These are phyloP conservation scores for Ligdia adustata DNA, from an alignment of 2,888 invertebrate genomes.

Conservation along the genomic window DNA sequence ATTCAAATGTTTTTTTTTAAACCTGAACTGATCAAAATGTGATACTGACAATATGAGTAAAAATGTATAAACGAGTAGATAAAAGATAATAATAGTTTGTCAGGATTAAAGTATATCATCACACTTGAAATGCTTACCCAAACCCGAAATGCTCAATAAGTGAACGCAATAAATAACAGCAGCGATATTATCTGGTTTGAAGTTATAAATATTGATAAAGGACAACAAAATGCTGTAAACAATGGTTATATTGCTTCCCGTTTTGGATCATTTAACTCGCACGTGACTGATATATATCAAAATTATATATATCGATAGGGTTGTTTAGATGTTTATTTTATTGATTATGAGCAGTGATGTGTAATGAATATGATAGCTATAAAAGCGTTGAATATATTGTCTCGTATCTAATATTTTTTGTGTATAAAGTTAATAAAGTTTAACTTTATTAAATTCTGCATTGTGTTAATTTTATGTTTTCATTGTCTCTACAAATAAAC, in stretches of 20 bases:
- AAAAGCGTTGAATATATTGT: background rate
- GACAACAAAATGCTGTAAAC: conserved; percentile 69
- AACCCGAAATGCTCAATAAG: conserved; percentile 21
- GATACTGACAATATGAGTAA: too few relatives aligned
- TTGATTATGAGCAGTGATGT: conserved; percentile 34
- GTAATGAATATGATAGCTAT: conserved; percentile 6
- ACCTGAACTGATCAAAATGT: too few relatives aligned
- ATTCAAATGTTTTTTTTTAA: too few relatives aligned
- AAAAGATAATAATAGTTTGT: too few relatives aligned
- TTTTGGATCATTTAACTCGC: conserved; percentile 74
- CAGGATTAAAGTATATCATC: too few relatives aligned
- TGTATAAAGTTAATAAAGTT: too few relatives aligned
- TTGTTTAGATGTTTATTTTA: conserved; percentile 65
- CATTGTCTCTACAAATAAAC: too few relatives aligned
- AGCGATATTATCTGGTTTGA: conserved; percentile 52
- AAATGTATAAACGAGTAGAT: too few relatives aligned
- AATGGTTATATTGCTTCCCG: conserved; percentile 77
- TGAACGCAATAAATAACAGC: conserved; percentile 30
- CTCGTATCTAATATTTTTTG: background rate
- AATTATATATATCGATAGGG: conserved; percentile 48
- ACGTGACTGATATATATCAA: conserved; percentile 61
- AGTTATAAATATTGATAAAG: conserved; percentile 73
- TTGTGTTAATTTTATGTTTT: too few relatives aligned
- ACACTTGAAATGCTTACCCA: conserved; percentile 16
- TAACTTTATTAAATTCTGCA: too few relatives aligned